These are phyloP conservation scores for Falco concolor DNA, from an alignment of 2,797 vertebrate genomes.

Conservation along the genomic window DNA sequence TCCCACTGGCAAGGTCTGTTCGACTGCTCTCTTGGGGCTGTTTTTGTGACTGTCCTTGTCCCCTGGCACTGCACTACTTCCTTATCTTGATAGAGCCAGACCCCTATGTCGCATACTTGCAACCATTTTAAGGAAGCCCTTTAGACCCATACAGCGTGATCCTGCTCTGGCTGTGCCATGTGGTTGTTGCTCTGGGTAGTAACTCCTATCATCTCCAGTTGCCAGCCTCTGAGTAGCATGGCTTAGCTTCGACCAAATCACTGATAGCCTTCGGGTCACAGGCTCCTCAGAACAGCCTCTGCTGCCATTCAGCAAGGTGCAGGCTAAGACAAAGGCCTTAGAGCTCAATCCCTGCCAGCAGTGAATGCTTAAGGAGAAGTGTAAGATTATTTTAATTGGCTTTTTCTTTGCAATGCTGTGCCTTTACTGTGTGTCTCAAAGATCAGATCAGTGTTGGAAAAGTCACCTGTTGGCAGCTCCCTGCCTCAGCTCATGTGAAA, in stretches of 20 bases:
- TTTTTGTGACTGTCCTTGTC: neutral
- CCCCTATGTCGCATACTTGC: neutral
- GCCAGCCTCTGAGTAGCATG: neutral
- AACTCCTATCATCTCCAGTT: neutral
- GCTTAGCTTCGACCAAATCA: neutral
- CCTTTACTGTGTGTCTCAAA: neutral
- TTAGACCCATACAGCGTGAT: neutral
- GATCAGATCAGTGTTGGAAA: neutral
- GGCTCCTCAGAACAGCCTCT: neutral
- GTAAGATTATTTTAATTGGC: neutral
- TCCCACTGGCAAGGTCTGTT: neutral
- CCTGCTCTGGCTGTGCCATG: neutral
- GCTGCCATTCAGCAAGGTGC: neutral
- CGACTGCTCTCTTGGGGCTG: neutral
- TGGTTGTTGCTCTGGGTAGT: neutral
- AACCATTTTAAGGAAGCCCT: neutral
- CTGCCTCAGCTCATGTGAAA: neutral
- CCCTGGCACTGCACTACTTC: neutral
- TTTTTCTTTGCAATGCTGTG: neutral
- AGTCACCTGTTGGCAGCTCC: neutral
- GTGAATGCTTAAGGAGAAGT: neutral
- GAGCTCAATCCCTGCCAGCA: neutral
- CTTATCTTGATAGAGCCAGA: neutral
- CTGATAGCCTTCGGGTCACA: neutral
- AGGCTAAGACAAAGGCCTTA: neutral